Conservation (phyloP, 2,113 vertebrate species). For the Menidia beryllina region DNA sequence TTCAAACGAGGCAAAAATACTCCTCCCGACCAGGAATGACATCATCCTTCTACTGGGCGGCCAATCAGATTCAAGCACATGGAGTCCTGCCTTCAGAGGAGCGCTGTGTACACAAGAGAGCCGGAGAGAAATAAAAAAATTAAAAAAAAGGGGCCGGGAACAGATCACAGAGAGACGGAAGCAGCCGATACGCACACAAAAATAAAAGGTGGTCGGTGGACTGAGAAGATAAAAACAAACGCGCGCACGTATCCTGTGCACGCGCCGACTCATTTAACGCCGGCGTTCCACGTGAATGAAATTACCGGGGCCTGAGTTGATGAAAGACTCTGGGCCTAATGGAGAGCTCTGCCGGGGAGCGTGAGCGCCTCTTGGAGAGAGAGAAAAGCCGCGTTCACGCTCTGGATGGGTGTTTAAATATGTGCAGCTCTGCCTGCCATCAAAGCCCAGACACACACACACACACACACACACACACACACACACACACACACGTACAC, state of each 20-base stretch:
- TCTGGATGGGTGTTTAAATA: slow-evolving; percentile 3
- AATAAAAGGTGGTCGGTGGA: slow-evolving; percentile 6
- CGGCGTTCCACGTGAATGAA: slow-evolving; percentile 37
- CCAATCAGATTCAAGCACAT: slow-evolving; percentile 78
- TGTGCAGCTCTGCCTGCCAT: slow-evolving; percentile 37
- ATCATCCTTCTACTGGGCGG: slow-evolving; percentile 70
- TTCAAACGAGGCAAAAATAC: slow-evolving; percentile 37
- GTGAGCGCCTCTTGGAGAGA: background rate
- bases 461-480: background rate
- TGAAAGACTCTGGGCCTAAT: slow-evolving; percentile 26
- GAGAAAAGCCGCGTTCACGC: background rate
- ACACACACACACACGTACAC: background rate
- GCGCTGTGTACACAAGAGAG: slow-evolving; percentile 73
- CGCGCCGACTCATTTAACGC: slow-evolving; percentile 4
- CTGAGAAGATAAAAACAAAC: background rate
- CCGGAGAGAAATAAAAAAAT: background rate
- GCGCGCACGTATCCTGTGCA: background rate
- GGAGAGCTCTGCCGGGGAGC: slow-evolving; percentile 11
- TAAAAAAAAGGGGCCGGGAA: slow-evolving; percentile 12
- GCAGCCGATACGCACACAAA: background rate
- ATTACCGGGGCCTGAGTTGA: slow-evolving; percentile 36
- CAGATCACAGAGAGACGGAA: slow-evolving; percentile 2
- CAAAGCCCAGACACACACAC: slow-evolving; percentile 31
- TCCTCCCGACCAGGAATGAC: slow-evolving; percentile 69
- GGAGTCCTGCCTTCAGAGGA: slow-evolving; percentile 73